phyloP scores from a whole-genome alignment of 2,113 vertebrate species.

The Prunella fulvescens region DNA sequence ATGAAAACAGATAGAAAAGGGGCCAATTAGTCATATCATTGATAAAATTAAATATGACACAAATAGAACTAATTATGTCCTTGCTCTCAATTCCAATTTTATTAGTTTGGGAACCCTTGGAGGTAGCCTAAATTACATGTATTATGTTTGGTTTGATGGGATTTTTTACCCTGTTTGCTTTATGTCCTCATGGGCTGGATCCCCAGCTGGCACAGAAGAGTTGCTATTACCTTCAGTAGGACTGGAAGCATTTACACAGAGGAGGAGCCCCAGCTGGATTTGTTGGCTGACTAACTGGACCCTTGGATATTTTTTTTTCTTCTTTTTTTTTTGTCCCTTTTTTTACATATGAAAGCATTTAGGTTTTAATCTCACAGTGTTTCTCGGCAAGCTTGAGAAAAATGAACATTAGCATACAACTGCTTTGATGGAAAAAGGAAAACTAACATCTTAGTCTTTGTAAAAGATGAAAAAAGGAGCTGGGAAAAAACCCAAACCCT shows the following conservation, averaged over 20 bases:
- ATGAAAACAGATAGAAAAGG: neutral
- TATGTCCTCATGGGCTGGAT: neutral
- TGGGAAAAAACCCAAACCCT: neutral
- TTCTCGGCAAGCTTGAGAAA: neutral
- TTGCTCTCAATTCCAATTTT: neutral
- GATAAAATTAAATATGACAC: constrained; percentile 29
- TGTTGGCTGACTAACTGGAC: neutral
- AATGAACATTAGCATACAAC: neutral
- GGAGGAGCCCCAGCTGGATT: neutral
- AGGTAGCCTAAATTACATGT: neutral
- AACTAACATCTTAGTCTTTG: neutral
- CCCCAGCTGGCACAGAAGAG: neutral
- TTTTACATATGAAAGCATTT: neutral
- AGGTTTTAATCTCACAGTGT: neutral
- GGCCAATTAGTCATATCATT: neutral
- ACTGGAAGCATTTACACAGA: neutral
- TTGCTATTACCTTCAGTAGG: neutral
- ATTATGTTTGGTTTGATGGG: neutral
- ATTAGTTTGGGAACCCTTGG: neutral
- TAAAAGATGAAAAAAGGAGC: neutral
- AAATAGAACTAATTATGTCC: neutral
- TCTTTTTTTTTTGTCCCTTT: accelerated
- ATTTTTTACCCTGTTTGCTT: constrained; percentile 6
- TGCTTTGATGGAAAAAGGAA: neutral
- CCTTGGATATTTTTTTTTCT: neutral